These are phyloP conservation scores for Malurus splendens DNA, from an alignment of 2,797 vertebrate genomes.

Conservation along the genomic window DNA sequence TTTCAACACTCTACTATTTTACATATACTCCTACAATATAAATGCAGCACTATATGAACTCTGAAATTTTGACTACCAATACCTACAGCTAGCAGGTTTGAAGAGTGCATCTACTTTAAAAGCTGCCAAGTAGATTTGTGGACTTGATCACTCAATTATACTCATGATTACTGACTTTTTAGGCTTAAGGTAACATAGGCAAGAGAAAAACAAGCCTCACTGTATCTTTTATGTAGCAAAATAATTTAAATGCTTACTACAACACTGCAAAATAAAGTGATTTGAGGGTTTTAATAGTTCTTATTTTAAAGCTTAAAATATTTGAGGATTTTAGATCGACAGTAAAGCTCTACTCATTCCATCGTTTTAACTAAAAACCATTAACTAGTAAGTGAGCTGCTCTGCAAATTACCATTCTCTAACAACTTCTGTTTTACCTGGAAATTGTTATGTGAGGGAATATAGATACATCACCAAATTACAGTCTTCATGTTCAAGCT, in stretches of 20 bases:
- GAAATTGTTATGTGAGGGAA: background rate
- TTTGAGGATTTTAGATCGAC: background rate
- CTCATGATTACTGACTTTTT: background rate
- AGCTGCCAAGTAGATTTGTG: rapidly evolving
- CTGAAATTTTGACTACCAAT: background rate
- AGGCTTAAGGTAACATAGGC: background rate
- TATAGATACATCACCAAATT: background rate
- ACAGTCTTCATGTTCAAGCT: background rate
- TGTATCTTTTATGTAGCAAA: background rate
- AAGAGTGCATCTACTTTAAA: background rate
- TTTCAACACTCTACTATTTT: background rate
- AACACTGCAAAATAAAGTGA: background rate
- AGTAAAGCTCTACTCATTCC: background rate
- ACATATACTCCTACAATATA: background rate
- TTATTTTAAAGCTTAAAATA: background rate
- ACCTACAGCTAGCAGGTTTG: background rate
- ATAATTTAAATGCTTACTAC: background rate
- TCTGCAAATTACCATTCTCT: background rate
- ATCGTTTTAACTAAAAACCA: background rate
- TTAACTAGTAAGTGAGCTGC: background rate
- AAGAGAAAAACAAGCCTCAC: background rate
- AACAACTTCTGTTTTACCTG: background rate
- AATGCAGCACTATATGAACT: background rate
- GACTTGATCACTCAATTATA: background rate
- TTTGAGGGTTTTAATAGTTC: background rate